Evolutionary conservation across 2,113 vertebrate genomes (phyloP), one percentile per base, ranked within the genome.

Genomic region (Nibea coibor): DNA sequence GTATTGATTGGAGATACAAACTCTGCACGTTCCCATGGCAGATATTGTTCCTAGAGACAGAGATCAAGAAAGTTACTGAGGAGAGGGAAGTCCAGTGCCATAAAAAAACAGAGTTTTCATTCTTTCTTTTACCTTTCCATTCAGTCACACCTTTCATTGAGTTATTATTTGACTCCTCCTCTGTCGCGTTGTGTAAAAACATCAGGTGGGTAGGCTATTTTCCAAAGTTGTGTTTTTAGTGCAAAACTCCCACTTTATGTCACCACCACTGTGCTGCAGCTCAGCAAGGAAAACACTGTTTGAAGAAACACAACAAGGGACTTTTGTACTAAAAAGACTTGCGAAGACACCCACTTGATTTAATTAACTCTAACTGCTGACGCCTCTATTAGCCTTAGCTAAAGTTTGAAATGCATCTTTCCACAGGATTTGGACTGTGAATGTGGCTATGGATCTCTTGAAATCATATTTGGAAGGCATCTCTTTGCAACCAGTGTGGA

Each of bases 1-100:
- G 35, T 73, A 66, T 62, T 80, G 48, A 68, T 81, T 50, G 63
- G 59, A 77, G 22, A 69, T 22, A 24, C 26, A 69, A 64, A 69
- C 20, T 54, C 10, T 51, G 26, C 22, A 10, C 17, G 51, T 39
- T 42, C 69, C 39, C 24, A 17, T 20, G 48, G 48, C 24, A 54
- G 7, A 20, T 61, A 20, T 14, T 65, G 16, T 53, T 26, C 22
- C 56, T 11, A 26, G 11, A 48, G 17, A 59, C 28, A 59, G 24
- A 72, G 1, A 63, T 16, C 4, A 5, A 28, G 17, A 19, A 0
- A 4, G 26, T 71, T 16, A 67, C 42, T 58, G 19, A 59, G 39
- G 24, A 26, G n/a, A 35, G 3, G 20, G 54, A 22, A 69, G 28
- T 3, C 43, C 12, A 63, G 19, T 7, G 12, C 58, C 5, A 15